Base-by-base conservation (phyloP, 2,888 invertebrate genomes). In the Thereva nobilitata region DNA sequence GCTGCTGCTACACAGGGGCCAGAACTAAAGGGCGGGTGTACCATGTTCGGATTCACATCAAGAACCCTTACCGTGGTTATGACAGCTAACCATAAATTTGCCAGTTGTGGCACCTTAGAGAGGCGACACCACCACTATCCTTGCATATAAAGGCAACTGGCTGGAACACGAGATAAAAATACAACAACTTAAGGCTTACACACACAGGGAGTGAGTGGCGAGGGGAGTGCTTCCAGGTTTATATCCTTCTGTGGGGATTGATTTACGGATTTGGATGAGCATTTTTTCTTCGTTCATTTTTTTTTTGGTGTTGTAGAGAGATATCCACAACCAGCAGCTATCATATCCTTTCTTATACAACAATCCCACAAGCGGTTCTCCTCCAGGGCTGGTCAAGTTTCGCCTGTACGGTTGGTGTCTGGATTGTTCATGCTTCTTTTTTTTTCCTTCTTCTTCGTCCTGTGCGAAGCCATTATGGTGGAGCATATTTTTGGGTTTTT, bases 61-160 rank as follows among this genome's bases (percentile, higher is more conserved):
- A 59, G 59, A 59, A 59, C 59, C 47, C 59, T 59, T 47, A 38
- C 59, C 35, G 12, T 59, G 59, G 59, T 59, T 59, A 59, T 59
- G 59, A 59, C 59, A 59, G 59, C 59, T 34, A 12, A 42, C 59
- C 59, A 45, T 59, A 59, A 59, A 59, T 59, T 47, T 38, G 49
- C 37, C 49, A 59, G 59, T 59, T 59, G 59, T 59, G 59, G 47
- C 59, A 59, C 59, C 59, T 59, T 59, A 23, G 59, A 59, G 59
- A 49, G 47, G 8, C 59, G 59, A 59, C 37, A 59, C 47, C 12
- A n/a, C 35, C 45, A 45, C 49, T 38, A 38, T 59, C 59, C 38
- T 35, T 59, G 8, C 38, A 59, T 35, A 23, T 23, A 47, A 47
- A 42, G 59, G 49, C 49, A 59, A 59, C 59, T 59, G 59, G 38